These are phyloP conservation scores for Falco naumanni DNA, from an alignment of 2,797 vertebrate genomes.

Conservation along the genomic window DNA sequence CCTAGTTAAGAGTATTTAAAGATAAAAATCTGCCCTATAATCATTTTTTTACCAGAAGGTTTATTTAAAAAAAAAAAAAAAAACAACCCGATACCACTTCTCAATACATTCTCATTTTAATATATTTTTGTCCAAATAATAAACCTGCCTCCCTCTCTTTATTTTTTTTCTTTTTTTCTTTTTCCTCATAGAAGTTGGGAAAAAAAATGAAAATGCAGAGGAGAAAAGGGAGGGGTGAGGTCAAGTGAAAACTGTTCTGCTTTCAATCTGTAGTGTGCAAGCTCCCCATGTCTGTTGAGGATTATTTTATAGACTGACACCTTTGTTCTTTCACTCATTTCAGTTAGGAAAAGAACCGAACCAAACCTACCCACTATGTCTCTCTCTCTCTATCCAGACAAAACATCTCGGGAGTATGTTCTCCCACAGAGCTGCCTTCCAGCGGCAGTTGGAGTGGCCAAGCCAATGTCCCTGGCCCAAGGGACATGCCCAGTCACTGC, in stretches of 20 bases:
- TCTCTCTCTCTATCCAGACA: background rate
- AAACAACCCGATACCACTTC: background rate
- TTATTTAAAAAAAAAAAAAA: background rate
- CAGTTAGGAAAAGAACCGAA: background rate
- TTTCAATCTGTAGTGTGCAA: background rate
- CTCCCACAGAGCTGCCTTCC: background rate
- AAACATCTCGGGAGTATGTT: background rate
- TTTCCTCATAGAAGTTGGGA: background rate
- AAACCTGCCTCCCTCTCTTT: accelerated
- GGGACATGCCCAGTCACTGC: accelerated
- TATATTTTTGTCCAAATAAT: background rate
- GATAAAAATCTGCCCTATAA: background rate
- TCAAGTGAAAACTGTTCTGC: background rate
- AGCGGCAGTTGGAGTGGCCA: background rate
- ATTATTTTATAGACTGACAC: background rate
- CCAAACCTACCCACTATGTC: background rate
- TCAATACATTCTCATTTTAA: background rate
- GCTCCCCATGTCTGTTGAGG: background rate
- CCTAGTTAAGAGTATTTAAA: background rate
- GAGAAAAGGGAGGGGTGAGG: background rate
- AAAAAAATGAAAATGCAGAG: background rate
- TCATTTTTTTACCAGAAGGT: background rate
- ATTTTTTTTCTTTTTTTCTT: background rate
- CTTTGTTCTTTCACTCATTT: background rate
- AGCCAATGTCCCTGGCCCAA: background rate